phyloP scores from a whole-genome alignment of 2,888 invertebrate species.

The Nebria brevicollis region DNA sequence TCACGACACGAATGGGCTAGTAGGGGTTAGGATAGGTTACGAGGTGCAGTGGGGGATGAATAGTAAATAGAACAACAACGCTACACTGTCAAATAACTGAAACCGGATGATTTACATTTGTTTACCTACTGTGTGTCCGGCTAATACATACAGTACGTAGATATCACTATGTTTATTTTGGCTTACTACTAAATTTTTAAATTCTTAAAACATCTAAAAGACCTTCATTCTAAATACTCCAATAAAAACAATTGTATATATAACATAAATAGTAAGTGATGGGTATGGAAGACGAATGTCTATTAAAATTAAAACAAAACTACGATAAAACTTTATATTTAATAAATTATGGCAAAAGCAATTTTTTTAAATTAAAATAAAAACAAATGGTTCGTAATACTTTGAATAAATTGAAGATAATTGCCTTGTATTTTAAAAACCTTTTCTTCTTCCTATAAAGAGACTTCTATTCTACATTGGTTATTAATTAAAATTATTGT shows the following conservation, averaged over 20 bases:
- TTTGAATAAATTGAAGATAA: not conserved
- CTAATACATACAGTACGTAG: not conserved
- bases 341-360: too few relatives aligned
- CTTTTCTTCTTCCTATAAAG: not conserved
- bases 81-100: not conserved
- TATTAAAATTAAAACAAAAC: too few relatives aligned
- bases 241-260: too few relatives aligned
- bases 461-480: not conserved
- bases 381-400: not conserved
- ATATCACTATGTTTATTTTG: not conserved
- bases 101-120: not conserved
- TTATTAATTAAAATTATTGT: constrained; percentile 1
- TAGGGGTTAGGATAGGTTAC: not conserved
- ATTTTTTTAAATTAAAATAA: not conserved
- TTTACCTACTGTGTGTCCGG: not conserved
- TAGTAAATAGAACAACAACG: not conserved
- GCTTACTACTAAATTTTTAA: not conserved
- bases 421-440: not conserved
- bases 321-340: too few relatives aligned
- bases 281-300: too few relatives aligned
- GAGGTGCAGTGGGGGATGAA: not conserved
- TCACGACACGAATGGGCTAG: not conserved
- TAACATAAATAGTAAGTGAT: too few relatives aligned
- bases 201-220: too few relatives aligned
- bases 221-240: too few relatives aligned